Evolutionary conservation across 2,113 vertebrate species (phyloP), one percentile per base, ranked within the genome.

Genomic region (Seriola quinqueradiata): DNA sequence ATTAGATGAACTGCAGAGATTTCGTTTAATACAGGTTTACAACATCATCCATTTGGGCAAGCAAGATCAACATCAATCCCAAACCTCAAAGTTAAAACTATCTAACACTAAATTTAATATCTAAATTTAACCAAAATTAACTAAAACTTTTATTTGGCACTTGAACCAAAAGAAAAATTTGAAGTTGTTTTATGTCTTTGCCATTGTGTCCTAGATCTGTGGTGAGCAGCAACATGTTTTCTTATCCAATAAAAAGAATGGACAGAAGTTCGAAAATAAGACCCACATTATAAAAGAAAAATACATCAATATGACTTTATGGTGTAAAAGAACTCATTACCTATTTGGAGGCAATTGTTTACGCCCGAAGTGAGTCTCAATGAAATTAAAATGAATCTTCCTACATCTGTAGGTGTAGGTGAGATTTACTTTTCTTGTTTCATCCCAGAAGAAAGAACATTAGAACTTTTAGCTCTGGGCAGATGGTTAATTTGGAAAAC

Each of bases 91-190:
- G 50, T 70, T 46, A 28, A 65, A 48, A 48, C 16, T 8, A 19
- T 46, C 36, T 25, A 21, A 44, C 52, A 28, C 13, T 64, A 42
- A 42, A 64, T 25, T 12, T 25, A 13, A 25, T 5, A 40, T 60
- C 4, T 36, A 28, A 36, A 36, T 59, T 80, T 42, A 34, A 66
- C 48, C 40, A n/a, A 44, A 64, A 38, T 68, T 3, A 42, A 55
- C 13, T 8, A 12, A 54, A 63, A 52, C 2, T 12, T 55, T 63
- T 21, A 55, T 82, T 61, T 78, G 78, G 70, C 79, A 69, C 40
- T 50, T 74, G 5, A 86, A 48, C 42, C 50, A 44, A 52, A 44
- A n/a, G 38, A 71, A 42, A 77, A 3, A 52, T 54, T 52, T 52
- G 10, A 36, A 38, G 6, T 3, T 4, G n/a, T 66, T 8, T 19